phyloP scores from a whole-genome alignment of 1,140 invertebrate genomes.

The Penaeus indicus region DNA sequence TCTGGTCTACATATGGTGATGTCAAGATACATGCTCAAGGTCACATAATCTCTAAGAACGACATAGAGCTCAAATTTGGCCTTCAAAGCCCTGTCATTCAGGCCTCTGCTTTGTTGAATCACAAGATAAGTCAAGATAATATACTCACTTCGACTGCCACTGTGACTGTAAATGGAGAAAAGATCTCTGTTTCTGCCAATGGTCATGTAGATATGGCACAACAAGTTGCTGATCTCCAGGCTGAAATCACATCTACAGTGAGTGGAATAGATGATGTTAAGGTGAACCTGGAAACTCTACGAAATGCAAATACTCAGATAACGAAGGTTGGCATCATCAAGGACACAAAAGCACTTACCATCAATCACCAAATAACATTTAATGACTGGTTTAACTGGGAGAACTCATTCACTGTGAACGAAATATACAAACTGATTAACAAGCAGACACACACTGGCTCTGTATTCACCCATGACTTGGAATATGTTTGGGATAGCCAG shows the following conservation, averaged over 20 bases:
- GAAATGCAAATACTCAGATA: not conserved
- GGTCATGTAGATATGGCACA: not conserved
- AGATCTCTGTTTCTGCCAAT: not conserved
- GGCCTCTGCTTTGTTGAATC: not conserved
- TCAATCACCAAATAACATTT: conserved; percentile 1
- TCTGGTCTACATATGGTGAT: conserved; percentile 30
- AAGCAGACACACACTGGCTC: not conserved
- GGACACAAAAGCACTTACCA: not conserved
- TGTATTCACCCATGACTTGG: not conserved
- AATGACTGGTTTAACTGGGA: conserved; percentile 16
- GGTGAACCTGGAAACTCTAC: not conserved
- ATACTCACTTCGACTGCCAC: not conserved
- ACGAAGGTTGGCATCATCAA: not conserved
- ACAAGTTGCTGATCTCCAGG: not conserved
- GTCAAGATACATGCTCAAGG: not conserved
- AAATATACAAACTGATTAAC: conserved; percentile 13
- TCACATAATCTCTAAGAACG: not conserved
- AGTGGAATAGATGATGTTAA: not conserved
- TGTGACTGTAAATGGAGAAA: not conserved
- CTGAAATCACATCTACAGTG: not conserved
- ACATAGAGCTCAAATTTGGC: not conserved
- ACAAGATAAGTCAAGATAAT: conserved; percentile 1
- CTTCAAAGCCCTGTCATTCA: not conserved
- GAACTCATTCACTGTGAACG: conserved; percentile 9
- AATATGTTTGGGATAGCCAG: not conserved